These are phyloP conservation scores for Bacillus rossius DNA, from an alignment of 1,140 invertebrate genomes.

Conservation along the genomic window DNA sequence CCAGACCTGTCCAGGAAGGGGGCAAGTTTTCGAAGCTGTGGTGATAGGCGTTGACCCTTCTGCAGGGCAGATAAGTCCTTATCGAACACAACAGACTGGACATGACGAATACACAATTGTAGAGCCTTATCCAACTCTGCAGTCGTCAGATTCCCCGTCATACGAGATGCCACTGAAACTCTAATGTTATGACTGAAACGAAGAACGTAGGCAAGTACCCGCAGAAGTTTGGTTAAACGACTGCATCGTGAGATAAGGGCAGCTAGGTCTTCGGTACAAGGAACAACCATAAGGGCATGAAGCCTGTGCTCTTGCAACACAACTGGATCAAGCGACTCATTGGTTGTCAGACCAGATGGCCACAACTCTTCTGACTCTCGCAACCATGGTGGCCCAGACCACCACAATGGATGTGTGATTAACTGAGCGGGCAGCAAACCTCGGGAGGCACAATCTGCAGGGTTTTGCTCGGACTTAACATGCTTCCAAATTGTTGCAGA, in stretches of 20 bases:
- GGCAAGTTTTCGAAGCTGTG: slow-evolving; percentile 22
- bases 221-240: neutral
- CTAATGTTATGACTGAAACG: neutral
- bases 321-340: neutral
- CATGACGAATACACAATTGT: slow-evolving; percentile 2
- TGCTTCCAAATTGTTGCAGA: neutral
- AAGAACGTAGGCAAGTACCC: neutral
- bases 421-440: no score
- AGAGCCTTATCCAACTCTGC: slow-evolving; percentile 19
- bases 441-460: slow-evolving; percentile 4
- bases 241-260: neutral
- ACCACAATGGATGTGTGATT: no score
- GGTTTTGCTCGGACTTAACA: neutral
- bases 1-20: neutral
- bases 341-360: neutral
- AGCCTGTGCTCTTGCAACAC: neutral
- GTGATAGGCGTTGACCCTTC: slow-evolving; percentile 35
- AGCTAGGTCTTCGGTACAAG: neutral
- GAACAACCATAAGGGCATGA: neutral
- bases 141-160: neutral
- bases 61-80: slow-evolving; percentile 28
- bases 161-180: neutral
- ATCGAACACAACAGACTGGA: neutral
- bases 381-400: no score
- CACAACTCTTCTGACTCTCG: neutral